These are phyloP conservation scores for Etheostoma cragini DNA, from an alignment of 2,113 vertebrate species.

Conservation along the genomic window DNA sequence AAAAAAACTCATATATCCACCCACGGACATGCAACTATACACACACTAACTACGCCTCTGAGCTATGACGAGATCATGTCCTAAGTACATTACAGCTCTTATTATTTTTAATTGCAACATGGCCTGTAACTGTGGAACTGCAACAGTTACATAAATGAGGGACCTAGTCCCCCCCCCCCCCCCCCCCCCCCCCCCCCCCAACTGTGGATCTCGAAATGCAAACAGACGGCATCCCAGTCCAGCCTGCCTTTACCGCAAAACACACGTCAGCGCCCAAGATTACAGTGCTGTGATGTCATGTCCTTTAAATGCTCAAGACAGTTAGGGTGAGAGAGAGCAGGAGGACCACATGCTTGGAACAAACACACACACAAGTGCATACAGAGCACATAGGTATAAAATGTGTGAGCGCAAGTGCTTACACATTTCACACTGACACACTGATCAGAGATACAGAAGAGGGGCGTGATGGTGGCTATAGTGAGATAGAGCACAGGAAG, in stretches of 20 bases:
- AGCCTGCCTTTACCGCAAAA: constrained; percentile 55
- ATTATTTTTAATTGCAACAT: constrained; percentile 67
- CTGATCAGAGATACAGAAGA: constrained; percentile 28
- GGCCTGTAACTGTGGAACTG: constrained; percentile 46
- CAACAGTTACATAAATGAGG: constrained; percentile 55
- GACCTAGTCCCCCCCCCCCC: constrained; percentile 48
- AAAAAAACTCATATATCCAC: constrained; percentile 39
- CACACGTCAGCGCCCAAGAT: constrained; percentile 58
- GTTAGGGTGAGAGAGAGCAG: constrained; percentile 62
- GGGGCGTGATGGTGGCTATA: constrained; percentile 19
- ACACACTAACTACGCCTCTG: constrained; percentile 14
- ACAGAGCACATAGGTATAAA: constrained; percentile 11
- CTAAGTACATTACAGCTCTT: constrained; percentile 42
- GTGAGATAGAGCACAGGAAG: constrained; percentile 36
- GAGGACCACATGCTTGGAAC: constrained; percentile 20
- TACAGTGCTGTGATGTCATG: constrained; percentile 69
- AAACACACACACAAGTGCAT: not conserved
- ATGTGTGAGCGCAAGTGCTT: not conserved
- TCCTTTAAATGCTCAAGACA: constrained; percentile 61
- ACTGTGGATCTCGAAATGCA: constrained; percentile 59
- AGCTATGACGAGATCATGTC: constrained; percentile 50
- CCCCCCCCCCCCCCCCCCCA: constrained; percentile 35
- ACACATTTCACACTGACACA: constrained; percentile 6
- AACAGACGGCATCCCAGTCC: constrained; percentile 56
- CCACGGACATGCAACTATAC: constrained; percentile 24